These are phyloP conservation scores for Myotis myotis DNA, from an alignment of 2,797 vertebrate species.

Conservation along the genomic window DNA sequence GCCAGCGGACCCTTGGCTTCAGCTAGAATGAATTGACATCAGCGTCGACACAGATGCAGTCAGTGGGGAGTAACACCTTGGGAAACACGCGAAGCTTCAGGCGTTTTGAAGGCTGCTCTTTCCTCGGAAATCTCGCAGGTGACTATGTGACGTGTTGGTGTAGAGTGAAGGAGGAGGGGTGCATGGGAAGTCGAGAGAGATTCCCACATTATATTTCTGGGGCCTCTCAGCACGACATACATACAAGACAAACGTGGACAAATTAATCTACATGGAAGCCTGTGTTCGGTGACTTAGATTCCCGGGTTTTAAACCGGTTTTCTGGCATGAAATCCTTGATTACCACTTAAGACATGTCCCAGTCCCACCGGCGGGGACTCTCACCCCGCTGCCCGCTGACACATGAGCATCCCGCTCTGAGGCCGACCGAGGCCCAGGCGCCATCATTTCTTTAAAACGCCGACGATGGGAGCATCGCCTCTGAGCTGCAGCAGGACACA, in stretches of 20 bases:
- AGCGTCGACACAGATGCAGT: neutral
- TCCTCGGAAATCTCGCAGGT: neutral
- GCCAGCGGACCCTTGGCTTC: neutral
- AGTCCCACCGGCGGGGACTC: neutral
- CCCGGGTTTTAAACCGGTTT: neutral
- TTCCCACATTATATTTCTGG: neutral
- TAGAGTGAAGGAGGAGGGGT: neutral
- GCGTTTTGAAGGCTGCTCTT: neutral
- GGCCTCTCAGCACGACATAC: neutral
- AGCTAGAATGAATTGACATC: neutral
- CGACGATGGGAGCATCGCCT: neutral
- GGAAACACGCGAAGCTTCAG: neutral
- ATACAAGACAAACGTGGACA: neutral
- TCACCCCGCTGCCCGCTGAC: neutral
- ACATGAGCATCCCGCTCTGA: neutral
- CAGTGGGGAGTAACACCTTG: neutral
- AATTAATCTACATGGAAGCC: neutral
- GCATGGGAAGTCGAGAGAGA: neutral
- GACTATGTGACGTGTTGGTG: neutral
- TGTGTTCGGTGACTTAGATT: neutral
- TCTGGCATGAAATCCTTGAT: neutral
- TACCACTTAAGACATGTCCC: fast-evolving
- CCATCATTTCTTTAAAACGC: neutral
- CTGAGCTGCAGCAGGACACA: neutral
- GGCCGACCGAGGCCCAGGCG: fast-evolving